phyloP scores from a whole-genome alignment of 1,140 invertebrate genomes.

The Ostrea denselamellosa region DNA sequence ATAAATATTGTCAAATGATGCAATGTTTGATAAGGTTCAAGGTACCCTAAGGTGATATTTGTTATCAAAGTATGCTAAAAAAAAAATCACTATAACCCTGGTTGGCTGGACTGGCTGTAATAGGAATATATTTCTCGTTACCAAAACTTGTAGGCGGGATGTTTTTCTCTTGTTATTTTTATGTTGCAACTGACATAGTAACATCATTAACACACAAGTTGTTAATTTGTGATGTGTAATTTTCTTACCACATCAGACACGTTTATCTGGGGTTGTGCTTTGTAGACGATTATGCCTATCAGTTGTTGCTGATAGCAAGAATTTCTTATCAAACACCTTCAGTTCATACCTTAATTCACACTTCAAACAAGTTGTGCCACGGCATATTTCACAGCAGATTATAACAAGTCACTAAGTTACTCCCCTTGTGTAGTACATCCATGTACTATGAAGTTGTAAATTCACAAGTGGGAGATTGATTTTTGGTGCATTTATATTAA shows the following conservation, averaged over 20 bases:
- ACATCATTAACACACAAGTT: neutral
- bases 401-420: neutral
- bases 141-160: neutral
- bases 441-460: too few species aligned
- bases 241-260: constrained; percentile 9
- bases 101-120: neutral
- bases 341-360: constrained; percentile 34
- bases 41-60: neutral
- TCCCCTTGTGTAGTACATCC: neutral
- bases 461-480: too few species aligned
- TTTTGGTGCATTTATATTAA: too few species aligned
- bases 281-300: constrained; percentile 12
- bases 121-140: neutral
- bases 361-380: constrained; percentile 28
- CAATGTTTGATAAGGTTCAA: neutral
- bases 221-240: neutral
- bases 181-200: neutral
- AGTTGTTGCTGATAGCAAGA: constrained; percentile 28
- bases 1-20: constrained; percentile 26
- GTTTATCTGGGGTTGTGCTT: neutral
- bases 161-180: neutral
- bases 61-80: neutral
- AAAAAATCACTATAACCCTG: too few species aligned
- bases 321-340: constrained; percentile 17
- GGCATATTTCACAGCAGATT: constrained; percentile 22